phyloP scores from a whole-genome alignment of 2,888 invertebrate species.

The Mythimna pallens region DNA sequence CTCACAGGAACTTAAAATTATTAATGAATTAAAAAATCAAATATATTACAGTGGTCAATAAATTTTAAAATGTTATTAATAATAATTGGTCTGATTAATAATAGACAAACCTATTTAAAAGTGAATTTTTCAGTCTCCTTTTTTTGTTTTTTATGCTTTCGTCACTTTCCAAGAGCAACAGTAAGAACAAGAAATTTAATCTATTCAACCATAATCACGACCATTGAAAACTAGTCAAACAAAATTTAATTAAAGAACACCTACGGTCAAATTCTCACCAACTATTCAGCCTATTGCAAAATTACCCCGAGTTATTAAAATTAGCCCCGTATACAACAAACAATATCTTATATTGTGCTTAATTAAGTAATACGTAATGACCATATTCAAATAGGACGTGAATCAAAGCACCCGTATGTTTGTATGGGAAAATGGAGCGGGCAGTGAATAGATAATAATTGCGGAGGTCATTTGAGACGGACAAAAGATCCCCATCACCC shows the following conservation, averaged over 20 bases:
- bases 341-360: constrained; percentile 78
- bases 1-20: no score
- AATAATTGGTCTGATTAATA: no score
- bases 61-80: no score
- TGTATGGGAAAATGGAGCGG: constrained; percentile 86
- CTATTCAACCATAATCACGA: constrained; percentile 11
- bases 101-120: no score
- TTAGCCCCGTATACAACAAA: constrained; percentile 63
- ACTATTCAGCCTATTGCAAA: constrained; percentile 49
- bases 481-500: constrained; percentile 83
- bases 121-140: no score
- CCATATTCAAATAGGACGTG: constrained; percentile 85
- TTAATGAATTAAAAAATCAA: no score
- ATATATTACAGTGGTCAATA: no score
- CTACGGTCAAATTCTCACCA: constrained; percentile 61
- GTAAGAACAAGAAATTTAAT: neutral
- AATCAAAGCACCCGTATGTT: constrained; percentile 90
- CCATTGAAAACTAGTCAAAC: constrained; percentile 27
- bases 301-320: constrained; percentile 59
- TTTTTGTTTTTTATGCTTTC: no score
- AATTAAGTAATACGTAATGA: constrained; percentile 87
- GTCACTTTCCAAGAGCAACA: no score
- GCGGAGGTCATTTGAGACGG: constrained; percentile 88
- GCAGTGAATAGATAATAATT: constrained; percentile 85
- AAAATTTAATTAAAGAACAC: constrained; percentile 72